These are phyloP conservation scores for Periophthalmodon schlosseri DNA, from an alignment of 2,113 vertebrate genomes.

Conservation along the genomic window DNA sequence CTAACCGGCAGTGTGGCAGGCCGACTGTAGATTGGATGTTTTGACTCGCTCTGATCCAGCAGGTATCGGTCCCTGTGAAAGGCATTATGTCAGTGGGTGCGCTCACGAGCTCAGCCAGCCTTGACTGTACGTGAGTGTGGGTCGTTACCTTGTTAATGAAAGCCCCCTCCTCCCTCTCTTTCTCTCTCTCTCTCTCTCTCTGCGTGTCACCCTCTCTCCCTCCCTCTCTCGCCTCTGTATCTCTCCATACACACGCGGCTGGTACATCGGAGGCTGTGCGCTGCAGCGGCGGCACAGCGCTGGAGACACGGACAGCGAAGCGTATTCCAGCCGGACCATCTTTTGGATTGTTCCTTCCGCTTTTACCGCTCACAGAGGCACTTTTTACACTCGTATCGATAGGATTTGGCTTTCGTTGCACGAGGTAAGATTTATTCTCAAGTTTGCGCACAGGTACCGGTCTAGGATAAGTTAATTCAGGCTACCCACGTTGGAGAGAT, in stretches of 20 bases:
- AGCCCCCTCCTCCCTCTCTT: conserved; percentile 3
- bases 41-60: not conserved
- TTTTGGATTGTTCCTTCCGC: conserved; percentile 20
- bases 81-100: not conserved
- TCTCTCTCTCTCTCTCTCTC: not conserved
- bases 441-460: conserved; percentile 40
- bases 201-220: not conserved
- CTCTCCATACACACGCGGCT: not conserved
- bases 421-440: conserved; percentile 53
- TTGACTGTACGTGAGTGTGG: conserved; percentile 15
- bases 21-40: not conserved
- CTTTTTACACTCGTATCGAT: not conserved
- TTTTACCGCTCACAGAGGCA: not conserved
- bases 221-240: conserved; percentile 2
- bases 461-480: not conserved
- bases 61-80: conserved; percentile 1
- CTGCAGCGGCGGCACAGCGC: conserved; percentile 59
- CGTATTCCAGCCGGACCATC: conserved; percentile 35
- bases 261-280: conserved; percentile 56
- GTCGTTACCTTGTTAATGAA: conserved; percentile 35
- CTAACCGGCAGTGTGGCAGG: not conserved
- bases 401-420: conserved; percentile 15
- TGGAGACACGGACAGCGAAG: conserved; percentile 35
- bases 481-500: not conserved
- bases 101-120: not conserved